Percentiles rank a stretch among this genome's conserved stretches.
Evolutionary conservation across 2,113 vertebrate genomes (phyloP).

Genomic region (Agapornis roseicollis): DNA sequence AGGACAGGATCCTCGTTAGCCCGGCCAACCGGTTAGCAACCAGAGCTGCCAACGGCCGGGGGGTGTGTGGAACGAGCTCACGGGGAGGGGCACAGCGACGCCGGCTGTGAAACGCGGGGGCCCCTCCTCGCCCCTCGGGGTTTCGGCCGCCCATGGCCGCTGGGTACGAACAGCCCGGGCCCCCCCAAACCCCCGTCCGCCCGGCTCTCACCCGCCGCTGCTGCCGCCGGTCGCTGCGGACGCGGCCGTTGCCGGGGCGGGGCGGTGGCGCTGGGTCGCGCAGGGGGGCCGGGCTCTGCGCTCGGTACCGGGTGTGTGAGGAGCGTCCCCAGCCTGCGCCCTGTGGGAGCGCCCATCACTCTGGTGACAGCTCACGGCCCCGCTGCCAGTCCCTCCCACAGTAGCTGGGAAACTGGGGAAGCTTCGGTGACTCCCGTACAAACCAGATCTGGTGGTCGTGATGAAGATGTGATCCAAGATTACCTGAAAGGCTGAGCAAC

Average conservation of each 20-base stretch:
- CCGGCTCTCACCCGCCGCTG: neutral
- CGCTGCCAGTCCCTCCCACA: no score
- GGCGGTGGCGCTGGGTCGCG: neutral
- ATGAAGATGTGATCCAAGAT: neutral
- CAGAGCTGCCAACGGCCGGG: neutral
- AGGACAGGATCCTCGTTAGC: neutral
- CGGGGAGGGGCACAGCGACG: neutral
- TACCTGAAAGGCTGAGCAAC: neutral
- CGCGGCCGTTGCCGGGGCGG: neutral
- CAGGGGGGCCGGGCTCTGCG: no score
- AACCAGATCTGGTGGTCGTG: neutral
- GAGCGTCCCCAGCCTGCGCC: neutral
- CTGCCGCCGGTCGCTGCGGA: neutral
- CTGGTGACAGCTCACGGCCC: neutral
- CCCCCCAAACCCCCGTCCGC: no score
- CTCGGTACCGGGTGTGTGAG: neutral
- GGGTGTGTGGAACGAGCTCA: no score
- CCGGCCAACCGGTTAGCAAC: neutral
- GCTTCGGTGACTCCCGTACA: neutral
- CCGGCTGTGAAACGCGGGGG: neutral
- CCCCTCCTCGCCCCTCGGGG: neutral
- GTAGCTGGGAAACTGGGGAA: neutral
- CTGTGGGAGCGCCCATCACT: neutral
- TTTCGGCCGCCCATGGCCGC: neutral
- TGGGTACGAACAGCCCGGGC: neutral